Conservation (phyloP, 2,888 invertebrate genomes). For the Protonemura montana region DNA sequence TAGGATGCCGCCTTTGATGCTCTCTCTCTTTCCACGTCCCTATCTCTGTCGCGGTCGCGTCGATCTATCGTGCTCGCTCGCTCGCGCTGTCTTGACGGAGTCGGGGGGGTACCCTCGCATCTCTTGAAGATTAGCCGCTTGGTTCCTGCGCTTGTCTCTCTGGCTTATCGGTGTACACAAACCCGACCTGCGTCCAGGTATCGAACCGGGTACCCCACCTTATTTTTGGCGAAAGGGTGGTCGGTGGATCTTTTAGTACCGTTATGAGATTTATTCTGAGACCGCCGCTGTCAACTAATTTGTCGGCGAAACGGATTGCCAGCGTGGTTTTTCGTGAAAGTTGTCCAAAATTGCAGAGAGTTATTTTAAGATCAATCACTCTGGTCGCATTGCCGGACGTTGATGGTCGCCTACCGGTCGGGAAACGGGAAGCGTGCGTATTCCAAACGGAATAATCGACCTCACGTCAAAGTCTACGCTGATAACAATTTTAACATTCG, state of each 20-base stretch:
- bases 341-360: not conserved
- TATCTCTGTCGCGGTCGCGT: slow-evolving; percentile 26
- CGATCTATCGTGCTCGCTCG: slow-evolving; percentile 9
- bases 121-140: not conserved
- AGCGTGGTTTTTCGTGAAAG: not conserved
- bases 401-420: not conserved
- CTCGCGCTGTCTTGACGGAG: slow-evolving; percentile 32
- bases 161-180: not conserved
- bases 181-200: not conserved
- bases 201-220: not conserved
- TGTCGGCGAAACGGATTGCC: not conserved
- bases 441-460: not conserved
- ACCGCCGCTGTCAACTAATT: not conserved
- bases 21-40: slow-evolving; percentile 34
- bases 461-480: not conserved
- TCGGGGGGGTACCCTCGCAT: not conserved
- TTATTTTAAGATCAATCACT: not conserved
- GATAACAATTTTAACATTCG: not conserved
- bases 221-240: no score
- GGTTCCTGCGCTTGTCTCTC: not conserved
- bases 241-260: not conserved
- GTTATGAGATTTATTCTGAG: not conserved
- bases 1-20: slow-evolving; percentile 47
- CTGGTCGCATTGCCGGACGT: not conserved
- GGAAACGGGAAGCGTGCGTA: not conserved